phyloP scores from a whole-genome alignment of 2,113 vertebrate species.

The Parotia lawesii region DNA sequence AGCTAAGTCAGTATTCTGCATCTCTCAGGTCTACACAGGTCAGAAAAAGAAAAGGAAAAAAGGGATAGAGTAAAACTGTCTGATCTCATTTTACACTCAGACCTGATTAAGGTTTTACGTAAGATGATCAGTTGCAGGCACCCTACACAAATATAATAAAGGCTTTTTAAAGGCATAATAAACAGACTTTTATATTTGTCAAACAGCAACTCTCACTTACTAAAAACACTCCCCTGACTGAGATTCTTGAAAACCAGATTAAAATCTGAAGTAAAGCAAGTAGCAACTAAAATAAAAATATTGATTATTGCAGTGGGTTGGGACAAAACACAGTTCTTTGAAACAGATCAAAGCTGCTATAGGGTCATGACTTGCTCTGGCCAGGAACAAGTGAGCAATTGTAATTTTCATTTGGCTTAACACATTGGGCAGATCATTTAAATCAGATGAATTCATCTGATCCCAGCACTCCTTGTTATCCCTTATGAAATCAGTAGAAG shows the following conservation, averaged over 20 bases:
- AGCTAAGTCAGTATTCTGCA: background rate
- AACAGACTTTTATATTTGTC: background rate
- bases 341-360: background rate
- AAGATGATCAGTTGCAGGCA: background rate
- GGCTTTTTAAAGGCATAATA: background rate
- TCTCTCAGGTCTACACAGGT: background rate
- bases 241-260: background rate
- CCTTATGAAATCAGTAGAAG: background rate
- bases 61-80: background rate
- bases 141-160: background rate
- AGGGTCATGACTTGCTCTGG: background rate
- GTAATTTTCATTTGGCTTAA: background rate
- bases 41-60: background rate
- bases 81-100: conserved; percentile 16
- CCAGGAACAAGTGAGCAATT: background rate
- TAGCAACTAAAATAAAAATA: background rate
- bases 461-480: background rate
- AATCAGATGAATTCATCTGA: background rate
- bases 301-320: background rate
- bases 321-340: background rate
- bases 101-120: conserved; percentile 1
- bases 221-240: background rate
- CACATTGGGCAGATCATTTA: background rate
- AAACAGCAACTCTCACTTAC: background rate
- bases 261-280: background rate